Base-by-base conservation (phyloP, 23 tunicate species). In the Styela clava region DNA sequence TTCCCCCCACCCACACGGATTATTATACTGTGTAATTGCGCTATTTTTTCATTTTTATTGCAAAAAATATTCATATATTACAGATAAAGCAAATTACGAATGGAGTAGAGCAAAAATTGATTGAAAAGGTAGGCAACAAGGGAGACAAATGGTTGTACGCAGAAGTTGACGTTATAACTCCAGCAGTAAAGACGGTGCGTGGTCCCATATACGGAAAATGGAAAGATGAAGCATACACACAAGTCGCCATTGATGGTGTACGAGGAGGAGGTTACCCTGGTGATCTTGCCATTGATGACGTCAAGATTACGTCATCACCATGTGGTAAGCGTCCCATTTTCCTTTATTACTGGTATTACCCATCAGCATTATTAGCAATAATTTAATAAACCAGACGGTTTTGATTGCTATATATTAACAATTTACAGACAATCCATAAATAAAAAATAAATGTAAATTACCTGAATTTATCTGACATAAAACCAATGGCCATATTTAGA, bases 181-280 rank as follows among this genome's bases (percentile, higher is more conserved):
- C 79, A 3, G 29, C 24, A 2, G 77, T 83, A 19, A 84, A 69
- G 32, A 82, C 74, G 12, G 18, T 63, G 0, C 74, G n/a, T 24
- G 31, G 35, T 21, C 9, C 9, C 12, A 44, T 5, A 44, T 25
- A 9, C 3, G 69, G 37, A 3, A 44, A 76, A 26, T 67, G 74
- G 78, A 7, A 51, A 27, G 21, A 31, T 25, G 67, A 69, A 21
- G 62, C 34, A 9, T 69, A 78, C 44, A 34, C 84, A 2, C 84
- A 86, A 65, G 79, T 94, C 31, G 52, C 74, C 0, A 91, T 96
- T 31, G 99, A 96, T 24, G 99, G 81, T 1, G 63, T 87, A 22
- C 80, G 94, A 25, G 97, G 91, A 32, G 32, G 77, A 2, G 99
- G 99, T 26, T 96, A 96, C 69, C 93, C 97, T 31, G 99, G 99